Percentiles rank a stretch among this genome's conserved stretches.
Evolutionary conservation across 1,140 invertebrate genomes (phyloP).

Genomic region (Diorhabda sublineata): DNA sequence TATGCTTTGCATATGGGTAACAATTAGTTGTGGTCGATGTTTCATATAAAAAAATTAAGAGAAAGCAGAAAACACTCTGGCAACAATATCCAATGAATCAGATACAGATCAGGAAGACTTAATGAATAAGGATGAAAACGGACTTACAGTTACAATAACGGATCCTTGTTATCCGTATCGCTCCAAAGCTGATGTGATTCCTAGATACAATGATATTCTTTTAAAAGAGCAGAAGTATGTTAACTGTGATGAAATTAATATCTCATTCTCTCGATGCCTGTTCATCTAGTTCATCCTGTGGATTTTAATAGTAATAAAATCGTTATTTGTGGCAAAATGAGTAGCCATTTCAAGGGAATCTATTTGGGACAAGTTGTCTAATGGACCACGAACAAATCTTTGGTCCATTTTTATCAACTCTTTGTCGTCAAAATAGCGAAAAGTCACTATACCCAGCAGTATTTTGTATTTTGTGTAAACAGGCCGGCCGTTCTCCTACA

Average conservation of each 20-base stretch:
- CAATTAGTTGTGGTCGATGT: constrained; percentile 19
- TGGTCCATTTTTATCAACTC: no score
- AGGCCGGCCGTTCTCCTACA: no score
- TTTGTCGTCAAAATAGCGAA: no score
- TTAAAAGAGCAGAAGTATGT: constrained; percentile 16
- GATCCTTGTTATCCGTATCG: constrained; percentile 11
- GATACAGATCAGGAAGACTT: neutral
- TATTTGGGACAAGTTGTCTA: no score
- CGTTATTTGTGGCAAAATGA: no score
- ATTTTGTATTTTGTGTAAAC: no score
- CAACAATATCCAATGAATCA: constrained; percentile 15
- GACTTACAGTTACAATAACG: constrained; percentile 16
- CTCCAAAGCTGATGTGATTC: constrained; percentile 7
- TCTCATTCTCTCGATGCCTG: no score
- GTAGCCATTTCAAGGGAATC: no score
- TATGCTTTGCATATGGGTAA: constrained; percentile 20
- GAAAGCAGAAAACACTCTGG: constrained; percentile 9
- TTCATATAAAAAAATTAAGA: neutral
- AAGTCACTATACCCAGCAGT: no score
- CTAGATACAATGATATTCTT: constrained; percentile 17
- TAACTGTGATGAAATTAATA: neutral
- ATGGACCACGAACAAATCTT: no score
- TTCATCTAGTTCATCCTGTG: no score
- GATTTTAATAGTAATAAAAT: no score
- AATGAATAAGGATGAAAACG: neutral